phyloP scores from a whole-genome alignment of 53 echinoderm and acorn worm genomes.

The Patiria pectinifera region DNA sequence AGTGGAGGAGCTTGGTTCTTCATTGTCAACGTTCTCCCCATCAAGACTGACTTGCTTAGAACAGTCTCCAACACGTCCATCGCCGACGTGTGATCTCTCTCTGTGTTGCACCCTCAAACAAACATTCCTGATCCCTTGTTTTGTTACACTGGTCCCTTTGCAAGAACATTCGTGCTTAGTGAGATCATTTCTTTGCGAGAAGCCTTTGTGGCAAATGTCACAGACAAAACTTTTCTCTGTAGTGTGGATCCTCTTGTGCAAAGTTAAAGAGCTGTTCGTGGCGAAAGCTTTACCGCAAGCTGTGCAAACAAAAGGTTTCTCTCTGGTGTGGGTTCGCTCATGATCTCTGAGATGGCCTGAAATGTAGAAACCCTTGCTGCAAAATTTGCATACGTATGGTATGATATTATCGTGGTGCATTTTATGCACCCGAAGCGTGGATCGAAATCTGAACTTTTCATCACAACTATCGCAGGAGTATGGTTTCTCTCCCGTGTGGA shows the following conservation, averaged over 20 bases:
- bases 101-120: no score
- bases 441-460: background rate
- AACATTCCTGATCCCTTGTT: no score
- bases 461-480: background rate
- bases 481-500: background rate
- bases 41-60: no score
- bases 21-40: no score
- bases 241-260: background rate
- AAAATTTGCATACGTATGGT: background rate
- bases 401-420: background rate
- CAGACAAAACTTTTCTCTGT: no score
- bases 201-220: no score
- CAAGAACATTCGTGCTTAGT: no score
- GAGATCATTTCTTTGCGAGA: no score
- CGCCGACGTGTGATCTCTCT: no score
- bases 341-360: conserved; percentile 15
- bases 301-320: conserved; percentile 29
- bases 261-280: background rate
- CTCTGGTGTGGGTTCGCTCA: conserved; percentile 32
- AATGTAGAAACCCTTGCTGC: background rate
- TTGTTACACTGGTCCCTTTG: no score
- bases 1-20: no score
- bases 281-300: conserved; percentile 14
- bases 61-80: no score
- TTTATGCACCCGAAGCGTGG: background rate